Percentiles rank a stretch among this genome's conserved stretches.
Conservation (phyloP, 2,797 vertebrate genomes). For the Rhinatrema bivittatum region DNA sequence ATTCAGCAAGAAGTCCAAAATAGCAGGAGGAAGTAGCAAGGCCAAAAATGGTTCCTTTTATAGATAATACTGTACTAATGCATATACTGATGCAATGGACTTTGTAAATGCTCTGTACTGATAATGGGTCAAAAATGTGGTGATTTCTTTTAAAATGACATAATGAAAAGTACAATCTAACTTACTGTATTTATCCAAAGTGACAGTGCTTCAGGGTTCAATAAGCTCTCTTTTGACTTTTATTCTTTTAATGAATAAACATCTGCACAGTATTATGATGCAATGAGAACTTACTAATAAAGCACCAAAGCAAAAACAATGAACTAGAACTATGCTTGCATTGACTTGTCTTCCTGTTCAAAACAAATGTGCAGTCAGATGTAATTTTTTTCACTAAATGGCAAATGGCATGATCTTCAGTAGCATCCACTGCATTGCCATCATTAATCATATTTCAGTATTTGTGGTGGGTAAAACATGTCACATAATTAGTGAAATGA, state of each 20-base stretch:
- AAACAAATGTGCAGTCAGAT: slow-evolving; percentile 32
- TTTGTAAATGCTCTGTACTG: slow-evolving; percentile 41
- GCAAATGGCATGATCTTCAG: slow-evolving; percentile 4
- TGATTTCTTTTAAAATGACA: slow-evolving; percentile 3
- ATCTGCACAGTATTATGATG: slow-evolving; percentile 50
- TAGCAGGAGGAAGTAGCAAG: too few relatives aligned
- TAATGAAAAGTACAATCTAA: slow-evolving; percentile 16
- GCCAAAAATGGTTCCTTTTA: too few relatives aligned
- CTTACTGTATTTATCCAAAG: slow-evolving; percentile 37
- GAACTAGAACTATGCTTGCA: slow-evolving; percentile 26
- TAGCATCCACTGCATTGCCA: too few relatives aligned
- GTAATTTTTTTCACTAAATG: slow-evolving; percentile 16
- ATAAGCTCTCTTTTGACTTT: slow-evolving; percentile 42
- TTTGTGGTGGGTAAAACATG: too few relatives aligned
- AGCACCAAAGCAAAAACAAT: slow-evolving; percentile 43
- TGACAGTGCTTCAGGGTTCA: slow-evolving; percentile 34
- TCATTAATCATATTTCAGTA: too few relatives aligned
- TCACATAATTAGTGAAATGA: background rate
- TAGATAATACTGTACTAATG: slow-evolving; percentile 44
- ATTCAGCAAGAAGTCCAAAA: too few relatives aligned
- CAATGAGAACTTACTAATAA: slow-evolving; percentile 58
- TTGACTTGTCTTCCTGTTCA: too few relatives aligned
- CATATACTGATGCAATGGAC: slow-evolving; percentile 43
- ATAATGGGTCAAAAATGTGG: slow-evolving; percentile 32
- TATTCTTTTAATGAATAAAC: slow-evolving; percentile 52